Base-by-base conservation (phyloP, 1,140 invertebrate species). In the Drosophila tristis region DNA sequence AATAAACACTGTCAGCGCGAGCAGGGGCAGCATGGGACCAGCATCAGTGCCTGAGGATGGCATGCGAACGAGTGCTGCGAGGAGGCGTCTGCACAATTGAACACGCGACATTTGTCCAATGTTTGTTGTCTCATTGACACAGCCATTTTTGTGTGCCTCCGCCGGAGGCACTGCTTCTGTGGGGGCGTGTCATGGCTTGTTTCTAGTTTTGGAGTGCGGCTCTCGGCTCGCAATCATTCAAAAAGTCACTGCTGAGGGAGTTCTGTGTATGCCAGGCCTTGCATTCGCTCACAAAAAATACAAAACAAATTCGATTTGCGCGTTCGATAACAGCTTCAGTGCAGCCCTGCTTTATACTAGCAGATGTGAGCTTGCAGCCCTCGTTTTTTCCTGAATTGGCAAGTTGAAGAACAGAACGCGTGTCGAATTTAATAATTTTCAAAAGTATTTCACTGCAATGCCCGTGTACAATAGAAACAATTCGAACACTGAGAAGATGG, bases 61-160 rank as follows among this genome's bases (percentile, higher is more conserved):
- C 4, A 13, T 4, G 35, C 35, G 43, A 31, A 8, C 43, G 15
- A 2, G 31, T 11, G 2, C 31, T 4, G 16, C 11, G 11, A 54
- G 39, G 20, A 71, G 44, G 54, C 54, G 59, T 61, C 68, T 71
- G 53, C 74, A 67, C 81, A 82, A 86, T 87, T 78, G 81, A 86
- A 82, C 78, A 78, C 78, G 78, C 82, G 82, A 85, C 82, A 81
- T 85, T 85, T 81, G 68, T 50, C 68, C 73, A 57, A 72, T 77
- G 66, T 61, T 85, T 77, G 62, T 64, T 61, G 55, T 75, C 51
- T 74, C 82, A 89, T 87, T 89, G 78, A 89, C 84, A 87, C 84
- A 87, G 89, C 79, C 78, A 87, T 74, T 87, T 74, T 89, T 89
- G 75, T 87, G 76, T 82, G 84, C 61, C 57, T 57, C 13, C 51